phyloP scores from a whole-genome alignment of 2,113 vertebrate species.

The Rhabdornis inornatus region DNA sequence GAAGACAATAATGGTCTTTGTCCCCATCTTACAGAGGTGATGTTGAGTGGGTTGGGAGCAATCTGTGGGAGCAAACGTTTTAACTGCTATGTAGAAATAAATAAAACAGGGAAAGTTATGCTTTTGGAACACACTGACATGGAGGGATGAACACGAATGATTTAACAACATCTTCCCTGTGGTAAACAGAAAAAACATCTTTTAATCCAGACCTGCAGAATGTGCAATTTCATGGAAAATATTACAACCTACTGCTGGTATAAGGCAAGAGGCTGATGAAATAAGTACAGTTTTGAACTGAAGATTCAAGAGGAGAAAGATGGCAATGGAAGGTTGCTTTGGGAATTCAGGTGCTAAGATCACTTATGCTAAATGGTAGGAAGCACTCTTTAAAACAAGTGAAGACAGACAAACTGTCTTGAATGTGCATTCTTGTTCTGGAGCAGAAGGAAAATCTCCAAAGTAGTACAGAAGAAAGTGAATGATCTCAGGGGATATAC shows the following conservation, averaged over 20 bases:
- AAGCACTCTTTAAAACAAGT: neutral
- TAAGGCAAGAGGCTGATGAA: neutral
- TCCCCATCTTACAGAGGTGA: neutral
- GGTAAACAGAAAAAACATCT: neutral
- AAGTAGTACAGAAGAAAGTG: neutral
- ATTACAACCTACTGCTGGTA: neutral
- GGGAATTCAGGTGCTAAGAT: neutral
- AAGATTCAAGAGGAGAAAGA: neutral
- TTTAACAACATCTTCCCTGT: neutral
- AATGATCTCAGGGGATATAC: neutral
- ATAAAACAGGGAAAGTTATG: neutral
- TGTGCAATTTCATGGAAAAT: neutral
- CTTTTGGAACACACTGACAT: neutral
- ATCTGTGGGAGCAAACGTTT: neutral
- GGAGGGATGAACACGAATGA: rapidly evolving
- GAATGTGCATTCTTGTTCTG: neutral
- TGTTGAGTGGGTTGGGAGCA: rapidly evolving
- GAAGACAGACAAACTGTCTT: neutral
- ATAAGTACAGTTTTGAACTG: neutral
- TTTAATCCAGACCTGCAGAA: neutral
- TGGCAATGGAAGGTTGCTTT: neutral
- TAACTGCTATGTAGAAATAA: neutral
- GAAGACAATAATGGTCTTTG: neutral
- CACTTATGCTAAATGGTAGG: neutral
- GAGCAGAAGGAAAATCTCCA: neutral